Percentiles rank a stretch among this genome's conserved stretches.
phyloP scores from a whole-genome alignment of 2,797 vertebrate species.

The Mormyrops attenuatus region DNA sequence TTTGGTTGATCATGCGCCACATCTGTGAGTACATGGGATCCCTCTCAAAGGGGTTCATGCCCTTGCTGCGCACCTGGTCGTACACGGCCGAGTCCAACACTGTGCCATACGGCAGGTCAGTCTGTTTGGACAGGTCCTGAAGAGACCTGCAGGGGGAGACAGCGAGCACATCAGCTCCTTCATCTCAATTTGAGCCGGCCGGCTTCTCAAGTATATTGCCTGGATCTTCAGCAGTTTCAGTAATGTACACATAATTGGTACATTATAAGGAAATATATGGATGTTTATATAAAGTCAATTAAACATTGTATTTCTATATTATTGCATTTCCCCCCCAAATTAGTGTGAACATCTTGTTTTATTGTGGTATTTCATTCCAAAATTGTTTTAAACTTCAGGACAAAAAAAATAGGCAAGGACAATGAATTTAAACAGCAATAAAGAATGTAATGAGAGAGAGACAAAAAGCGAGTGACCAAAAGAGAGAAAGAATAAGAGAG shows the following conservation, averaged over 20 bases:
- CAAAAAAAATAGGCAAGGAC: background rate
- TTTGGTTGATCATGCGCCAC: slow-evolving; percentile 97
- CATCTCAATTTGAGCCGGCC: background rate
- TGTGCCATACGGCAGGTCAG: slow-evolving; percentile 91
- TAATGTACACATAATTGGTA: background rate
- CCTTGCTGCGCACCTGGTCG: slow-evolving; percentile 89
- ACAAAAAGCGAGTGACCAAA: background rate
- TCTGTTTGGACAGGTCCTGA: slow-evolving; percentile 94
- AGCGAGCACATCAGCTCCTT: background rate
- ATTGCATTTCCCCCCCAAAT: background rate
- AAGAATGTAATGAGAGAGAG: slow-evolving; percentile 1
- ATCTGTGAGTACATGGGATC: slow-evolving; percentile 97
- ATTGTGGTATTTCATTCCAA: background rate
- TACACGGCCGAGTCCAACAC: slow-evolving; percentile 94
- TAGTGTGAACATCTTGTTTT: background rate
- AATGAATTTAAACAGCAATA: slow-evolving; percentile 1
- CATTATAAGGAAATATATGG: slow-evolving; percentile 1
- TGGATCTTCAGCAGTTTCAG: background rate
- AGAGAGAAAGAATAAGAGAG: background rate
- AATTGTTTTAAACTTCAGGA: background rate
- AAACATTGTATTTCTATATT: background rate
- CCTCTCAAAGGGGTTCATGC: slow-evolving; percentile 95
- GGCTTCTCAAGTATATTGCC: background rate
- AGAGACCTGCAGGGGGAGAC: slow-evolving; percentile 70
- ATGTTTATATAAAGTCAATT: slow-evolving; percentile 8